Percentiles rank a stretch among this genome's conserved stretches.
Conservation (phyloP, 2,888 invertebrate genomes). For the Keiferia lycopersicella region DNA sequence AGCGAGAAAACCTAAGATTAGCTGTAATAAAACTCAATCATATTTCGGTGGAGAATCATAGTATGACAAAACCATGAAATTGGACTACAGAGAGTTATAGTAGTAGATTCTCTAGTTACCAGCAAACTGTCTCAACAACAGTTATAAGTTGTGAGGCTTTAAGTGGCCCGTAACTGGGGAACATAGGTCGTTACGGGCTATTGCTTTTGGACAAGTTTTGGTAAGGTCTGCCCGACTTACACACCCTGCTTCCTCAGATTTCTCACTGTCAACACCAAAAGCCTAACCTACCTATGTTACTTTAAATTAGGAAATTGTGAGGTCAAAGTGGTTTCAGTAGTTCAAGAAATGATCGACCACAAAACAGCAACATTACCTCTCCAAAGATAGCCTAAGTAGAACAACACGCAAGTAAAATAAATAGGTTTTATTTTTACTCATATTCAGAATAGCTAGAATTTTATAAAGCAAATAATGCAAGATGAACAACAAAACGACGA, state of each 20-base stretch:
- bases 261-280: too few relatives aligned
- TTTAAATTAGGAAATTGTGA: too few relatives aligned
- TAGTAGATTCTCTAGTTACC: constrained; percentile 6
- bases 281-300: too few relatives aligned
- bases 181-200: constrained; percentile 44
- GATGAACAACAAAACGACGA: constrained; percentile 12
- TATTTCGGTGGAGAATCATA: not conserved
- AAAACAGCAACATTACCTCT: too few relatives aligned
- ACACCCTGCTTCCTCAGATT: too few relatives aligned
- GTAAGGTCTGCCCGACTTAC: not conserved
- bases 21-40: constrained; percentile 6
- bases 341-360: too few relatives aligned
- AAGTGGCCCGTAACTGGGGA: constrained; percentile 39
- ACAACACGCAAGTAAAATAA: too few relatives aligned
- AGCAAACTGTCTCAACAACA: constrained; percentile 16
- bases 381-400: too few relatives aligned
- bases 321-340: too few relatives aligned
- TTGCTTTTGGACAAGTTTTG: constrained; percentile 45
- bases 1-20: constrained; percentile 13
- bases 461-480: constrained; percentile 2
- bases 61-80: not conserved
- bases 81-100: constrained; percentile 15
- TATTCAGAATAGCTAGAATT: not conserved
- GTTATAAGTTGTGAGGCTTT: constrained; percentile 26
- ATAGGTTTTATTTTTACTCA: not conserved